Evolutionary conservation across 2,797 vertebrate genomes (phyloP).

Genomic region (Enteromius fasciolatus): DNA sequence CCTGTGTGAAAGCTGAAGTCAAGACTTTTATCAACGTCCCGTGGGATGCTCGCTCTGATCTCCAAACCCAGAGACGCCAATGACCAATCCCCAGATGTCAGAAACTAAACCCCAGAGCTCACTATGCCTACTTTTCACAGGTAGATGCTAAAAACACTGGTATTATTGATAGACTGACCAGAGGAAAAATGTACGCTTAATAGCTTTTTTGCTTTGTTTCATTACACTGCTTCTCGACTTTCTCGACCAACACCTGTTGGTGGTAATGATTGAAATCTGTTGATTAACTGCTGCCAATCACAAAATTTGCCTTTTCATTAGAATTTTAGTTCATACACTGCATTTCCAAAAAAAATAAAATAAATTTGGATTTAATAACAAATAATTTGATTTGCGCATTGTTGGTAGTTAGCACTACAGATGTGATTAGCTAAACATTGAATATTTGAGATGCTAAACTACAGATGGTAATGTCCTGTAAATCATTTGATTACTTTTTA

Average conservation of each 20-base stretch:
- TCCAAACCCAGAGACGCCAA: conserved; percentile 72
- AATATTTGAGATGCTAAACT: not conserved
- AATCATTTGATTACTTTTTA: not conserved
- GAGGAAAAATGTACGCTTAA: not conserved
- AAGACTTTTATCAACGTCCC: conserved; percentile 70
- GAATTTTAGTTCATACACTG: too few species aligned
- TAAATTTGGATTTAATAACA: not conserved
- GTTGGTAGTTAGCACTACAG: not conserved
- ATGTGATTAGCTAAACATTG: not conserved
- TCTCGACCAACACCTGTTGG: not conserved
- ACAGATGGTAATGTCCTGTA: not conserved
- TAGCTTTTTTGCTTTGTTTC: not conserved
- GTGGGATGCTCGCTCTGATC: conserved; percentile 75
- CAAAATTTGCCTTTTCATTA: too few species aligned
- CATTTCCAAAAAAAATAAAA: too few species aligned
- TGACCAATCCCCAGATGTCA: conserved; percentile 41
- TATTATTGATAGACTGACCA: not conserved
- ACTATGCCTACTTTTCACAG: not conserved
- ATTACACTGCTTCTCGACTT: not conserved
- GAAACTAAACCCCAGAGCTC: conserved; percentile 23
- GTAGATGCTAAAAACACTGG: not conserved
- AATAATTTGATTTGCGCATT: not conserved
- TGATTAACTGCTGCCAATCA: not conserved
- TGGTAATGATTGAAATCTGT: not conserved
- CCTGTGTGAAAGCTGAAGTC: conserved; percentile 65